These are phyloP conservation scores for Chlorodrepanis virens DNA, from an alignment of 2,113 vertebrate genomes.

Conservation along the genomic window DNA sequence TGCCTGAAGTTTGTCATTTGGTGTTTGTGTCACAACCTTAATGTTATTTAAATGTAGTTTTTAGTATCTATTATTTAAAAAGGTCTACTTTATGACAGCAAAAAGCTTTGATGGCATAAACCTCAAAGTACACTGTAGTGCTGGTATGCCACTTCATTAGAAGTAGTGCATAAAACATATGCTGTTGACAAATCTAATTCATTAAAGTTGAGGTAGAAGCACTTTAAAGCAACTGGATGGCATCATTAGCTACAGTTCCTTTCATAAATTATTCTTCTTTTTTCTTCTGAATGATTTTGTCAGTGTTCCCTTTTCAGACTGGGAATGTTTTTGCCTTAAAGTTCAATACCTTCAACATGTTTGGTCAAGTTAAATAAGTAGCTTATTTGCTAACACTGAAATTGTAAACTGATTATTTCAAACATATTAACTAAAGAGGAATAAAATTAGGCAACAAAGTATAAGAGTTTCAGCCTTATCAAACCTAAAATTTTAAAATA, in stretches of 20 bases:
- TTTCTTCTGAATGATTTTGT: constrained; percentile 77
- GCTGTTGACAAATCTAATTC: constrained; percentile 81
- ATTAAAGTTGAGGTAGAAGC: constrained; percentile 76
- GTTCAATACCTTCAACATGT: constrained; percentile 65
- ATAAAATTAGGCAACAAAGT: constrained; percentile 27
- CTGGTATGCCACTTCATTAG: constrained; percentile 71
- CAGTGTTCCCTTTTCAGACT: constrained; percentile 64
- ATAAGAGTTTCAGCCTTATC: background rate
- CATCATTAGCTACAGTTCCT: constrained; percentile 75
- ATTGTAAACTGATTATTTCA: constrained; percentile 50
- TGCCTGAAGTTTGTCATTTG: constrained; percentile 71
- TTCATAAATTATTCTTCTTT: constrained; percentile 80
- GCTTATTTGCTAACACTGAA: constrained; percentile 54
- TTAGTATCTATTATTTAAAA: constrained; percentile 82
- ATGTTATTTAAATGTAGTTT: constrained; percentile 80
- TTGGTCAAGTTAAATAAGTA: constrained; percentile 72
- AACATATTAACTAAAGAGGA: constrained; percentile 60
- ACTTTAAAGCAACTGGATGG: constrained; percentile 77
- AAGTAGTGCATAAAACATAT: constrained; percentile 78
- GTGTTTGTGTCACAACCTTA: constrained; percentile 80
- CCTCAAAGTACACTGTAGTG: constrained; percentile 68
- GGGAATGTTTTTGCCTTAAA: constrained; percentile 58
- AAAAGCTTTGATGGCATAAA: constrained; percentile 75
- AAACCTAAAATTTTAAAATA: constrained; percentile 33
- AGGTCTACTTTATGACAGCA: constrained; percentile 71